phyloP scores from a whole-genome alignment of 2,888 invertebrate species.

The Ethmia dodecea region DNA sequence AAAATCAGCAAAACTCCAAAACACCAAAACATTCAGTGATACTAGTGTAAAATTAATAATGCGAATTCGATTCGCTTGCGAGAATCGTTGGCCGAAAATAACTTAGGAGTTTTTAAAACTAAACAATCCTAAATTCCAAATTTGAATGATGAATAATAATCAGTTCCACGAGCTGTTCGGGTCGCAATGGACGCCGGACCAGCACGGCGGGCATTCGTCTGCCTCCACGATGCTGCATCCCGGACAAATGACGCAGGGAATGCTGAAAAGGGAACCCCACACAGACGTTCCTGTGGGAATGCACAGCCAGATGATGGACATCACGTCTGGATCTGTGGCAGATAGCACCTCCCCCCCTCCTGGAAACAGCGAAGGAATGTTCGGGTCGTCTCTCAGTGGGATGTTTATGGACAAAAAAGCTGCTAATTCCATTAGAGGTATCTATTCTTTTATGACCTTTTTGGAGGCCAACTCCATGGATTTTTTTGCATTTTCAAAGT shows the following conservation, averaged over 20 bases:
- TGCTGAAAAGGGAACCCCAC: slow-evolving; percentile 60
- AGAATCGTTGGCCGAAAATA: slow-evolving; percentile 38
- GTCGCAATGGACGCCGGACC: slow-evolving; percentile 73
- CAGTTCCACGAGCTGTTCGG: slow-evolving; percentile 72
- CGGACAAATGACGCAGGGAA: slow-evolving; percentile 56
- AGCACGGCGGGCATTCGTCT: slow-evolving; percentile 66
- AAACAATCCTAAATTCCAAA: background rate
- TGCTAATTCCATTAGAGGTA: slow-evolving; percentile 83
- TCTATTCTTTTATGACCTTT: background rate
- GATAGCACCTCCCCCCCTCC: slow-evolving; percentile 79
- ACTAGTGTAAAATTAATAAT: slow-evolving; percentile 52
- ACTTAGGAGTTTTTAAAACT: slow-evolving; percentile 22
- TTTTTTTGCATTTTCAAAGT: no score
- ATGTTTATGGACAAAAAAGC: slow-evolving; percentile 79
- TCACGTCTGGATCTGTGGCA: slow-evolving; percentile 63
- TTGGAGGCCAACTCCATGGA: no score
- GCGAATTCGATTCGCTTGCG: slow-evolving; percentile 51
- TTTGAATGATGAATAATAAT: slow-evolving; percentile 61
- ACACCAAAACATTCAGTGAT: slow-evolving; percentile 46
- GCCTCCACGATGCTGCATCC: slow-evolving; percentile 68
- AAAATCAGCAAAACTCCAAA: slow-evolving; percentile 21
- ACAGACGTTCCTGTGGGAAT: slow-evolving; percentile 47
- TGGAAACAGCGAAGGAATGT: slow-evolving; percentile 62
- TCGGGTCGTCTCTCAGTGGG: slow-evolving; percentile 59
- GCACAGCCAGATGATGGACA: slow-evolving; percentile 57